Evolutionary conservation across 2,797 vertebrate genomes (phyloP).

Genomic region (Sparidentex hasta): DNA sequence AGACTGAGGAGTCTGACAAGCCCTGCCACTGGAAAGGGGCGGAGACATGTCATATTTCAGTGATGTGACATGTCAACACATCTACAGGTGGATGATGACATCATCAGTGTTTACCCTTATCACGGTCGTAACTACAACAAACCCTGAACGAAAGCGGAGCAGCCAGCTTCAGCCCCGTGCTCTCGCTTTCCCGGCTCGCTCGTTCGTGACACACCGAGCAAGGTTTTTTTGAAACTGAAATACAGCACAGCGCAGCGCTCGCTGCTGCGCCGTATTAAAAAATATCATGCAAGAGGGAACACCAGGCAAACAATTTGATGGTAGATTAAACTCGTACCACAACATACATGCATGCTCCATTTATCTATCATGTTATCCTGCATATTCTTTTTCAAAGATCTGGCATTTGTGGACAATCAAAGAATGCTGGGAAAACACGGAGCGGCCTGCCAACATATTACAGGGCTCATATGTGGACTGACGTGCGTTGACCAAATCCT

Average conservation of each 20-base stretch:
- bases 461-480: background rate
- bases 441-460: slow-evolving; percentile 7
- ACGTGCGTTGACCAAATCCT: background rate
- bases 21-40: slow-evolving; percentile 3
- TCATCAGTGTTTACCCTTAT: slow-evolving; percentile 19
- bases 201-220: slow-evolving; percentile 1
- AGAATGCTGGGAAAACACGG: background rate
- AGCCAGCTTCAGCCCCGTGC: background rate
- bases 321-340: slow-evolving; percentile 21
- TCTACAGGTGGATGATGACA: slow-evolving; percentile 37
- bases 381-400: background rate
- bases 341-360: slow-evolving; percentile 21
- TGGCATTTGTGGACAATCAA: slow-evolving; percentile 15
- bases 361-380: slow-evolving; percentile 9
- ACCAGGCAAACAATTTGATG: slow-evolving; percentile 16
- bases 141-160: slow-evolving; percentile 14
- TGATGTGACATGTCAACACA: slow-evolving; percentile 36
- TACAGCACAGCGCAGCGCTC: background rate
- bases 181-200: background rate
- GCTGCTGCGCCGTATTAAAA: background rate
- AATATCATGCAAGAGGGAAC: slow-evolving; percentile 4
- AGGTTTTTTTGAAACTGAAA: background rate
- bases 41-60: slow-evolving; percentile 22
- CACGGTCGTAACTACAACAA: slow-evolving; percentile 44
- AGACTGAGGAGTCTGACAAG: slow-evolving; percentile 22